Evolutionary conservation across 2,797 vertebrate genomes (phyloP), one percentile per base, ranked within the genome.

Genomic region (Sebastes variabilis): DNA sequence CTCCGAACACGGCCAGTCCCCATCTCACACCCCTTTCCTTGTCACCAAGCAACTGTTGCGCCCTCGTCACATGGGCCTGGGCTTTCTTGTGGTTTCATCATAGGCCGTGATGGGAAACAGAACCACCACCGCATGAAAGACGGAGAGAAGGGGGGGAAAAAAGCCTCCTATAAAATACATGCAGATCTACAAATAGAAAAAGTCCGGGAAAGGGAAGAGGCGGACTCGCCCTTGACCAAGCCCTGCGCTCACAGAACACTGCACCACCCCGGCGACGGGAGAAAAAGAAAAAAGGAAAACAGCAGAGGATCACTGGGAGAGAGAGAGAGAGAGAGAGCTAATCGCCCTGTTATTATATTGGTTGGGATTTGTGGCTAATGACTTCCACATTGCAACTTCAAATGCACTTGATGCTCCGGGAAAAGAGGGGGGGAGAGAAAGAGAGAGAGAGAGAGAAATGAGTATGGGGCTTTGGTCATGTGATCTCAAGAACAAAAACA

Each of bases 61-160:
- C 89, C 90, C 87, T 92, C 83, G 88, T 93, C 92, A 84, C 89
- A 90, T 80, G 90, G 83, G 86, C 82, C 75, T 36, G 32, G 72
- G 75, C 95, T 95, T 96, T 95, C 92, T 94, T 95, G 95, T 95
- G 95, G 95, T 95, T 91, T 88, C 89, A 94, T 94, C 93, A 92
- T 81, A 89, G 90, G 73, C 91, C 81, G 76, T 94, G 94, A 96
- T 95, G 94, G 92, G 92, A 95, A 95, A 94, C 95, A 95, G 95
- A 95, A 88, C 94, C 89, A 83, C 80, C 68, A 80, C 93, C 84
- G 87, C 94, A 94, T 94, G 86, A 95, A 94, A 94, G 93, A 86
- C 69, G 66, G 64, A 81, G 79, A 75, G 72, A 86, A 75, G 59
- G 81, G 76, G 60, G 52, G n/a, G 8, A 1, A 54, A 58, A 16